Evolutionary conservation across 2,797 vertebrate genomes (phyloP).

Genomic region (Limosa lapponica): DNA sequence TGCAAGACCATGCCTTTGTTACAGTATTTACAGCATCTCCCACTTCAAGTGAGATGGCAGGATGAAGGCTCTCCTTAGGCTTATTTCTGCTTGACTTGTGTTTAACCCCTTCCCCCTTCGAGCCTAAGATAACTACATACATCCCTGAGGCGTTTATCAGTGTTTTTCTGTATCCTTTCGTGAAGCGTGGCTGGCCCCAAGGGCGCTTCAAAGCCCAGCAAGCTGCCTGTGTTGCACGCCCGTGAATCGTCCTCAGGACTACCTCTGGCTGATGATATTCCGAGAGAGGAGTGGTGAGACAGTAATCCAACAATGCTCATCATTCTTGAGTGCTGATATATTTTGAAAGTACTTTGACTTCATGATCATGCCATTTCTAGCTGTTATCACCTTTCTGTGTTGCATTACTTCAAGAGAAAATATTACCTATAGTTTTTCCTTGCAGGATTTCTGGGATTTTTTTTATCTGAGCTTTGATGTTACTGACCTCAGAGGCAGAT

Average conservation of each 20-base stretch:
- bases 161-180: background rate
- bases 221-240: background rate
- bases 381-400: background rate
- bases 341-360: background rate
- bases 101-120: too few species aligned
- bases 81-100: too few species aligned
- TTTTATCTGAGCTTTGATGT: background rate
- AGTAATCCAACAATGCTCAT: background rate
- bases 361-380: background rate
- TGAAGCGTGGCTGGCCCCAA: background rate
- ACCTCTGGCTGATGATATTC: background rate
- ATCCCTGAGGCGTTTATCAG: background rate
- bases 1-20: too few species aligned
- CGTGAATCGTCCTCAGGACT: background rate
- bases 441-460: background rate
- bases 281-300: background rate
- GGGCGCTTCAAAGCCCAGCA: background rate
- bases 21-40: too few species aligned
- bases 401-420: background rate
- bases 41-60: too few species aligned
- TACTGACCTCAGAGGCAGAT: background rate
- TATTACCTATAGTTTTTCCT: background rate
- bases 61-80: too few species aligned
- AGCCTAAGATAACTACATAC: background rate
- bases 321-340: rapidly evolving